Evolutionary conservation across 2,113 vertebrate genomes (phyloP).

Genomic region (Daphoenositta chrysoptera): DNA sequence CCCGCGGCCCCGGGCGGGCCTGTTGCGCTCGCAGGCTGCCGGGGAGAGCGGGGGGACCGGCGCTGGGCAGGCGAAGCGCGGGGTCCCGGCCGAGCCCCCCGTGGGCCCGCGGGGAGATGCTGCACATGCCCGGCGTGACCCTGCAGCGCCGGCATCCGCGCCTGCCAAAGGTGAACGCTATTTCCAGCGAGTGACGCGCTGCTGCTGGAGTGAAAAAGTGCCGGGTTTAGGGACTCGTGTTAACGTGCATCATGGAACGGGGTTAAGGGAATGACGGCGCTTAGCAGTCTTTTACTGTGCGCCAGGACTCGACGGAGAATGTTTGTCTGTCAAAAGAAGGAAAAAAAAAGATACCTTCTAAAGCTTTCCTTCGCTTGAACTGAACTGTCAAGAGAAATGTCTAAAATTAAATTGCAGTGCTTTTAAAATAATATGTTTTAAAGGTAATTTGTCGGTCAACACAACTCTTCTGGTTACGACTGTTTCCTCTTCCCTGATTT

Average conservation of each 20-base stretch:
- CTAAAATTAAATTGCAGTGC: background rate
- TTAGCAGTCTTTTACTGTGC: fast-evolving
- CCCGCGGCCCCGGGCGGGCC: background rate
- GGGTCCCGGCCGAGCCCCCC: background rate
- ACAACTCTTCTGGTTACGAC: background rate
- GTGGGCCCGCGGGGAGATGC: background rate
- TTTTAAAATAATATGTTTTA: background rate
- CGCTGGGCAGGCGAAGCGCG: background rate
- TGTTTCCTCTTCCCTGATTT: background rate
- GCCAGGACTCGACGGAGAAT: background rate
- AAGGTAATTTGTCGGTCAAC: background rate
- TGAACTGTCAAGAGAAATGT: background rate
- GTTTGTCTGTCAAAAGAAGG: background rate
- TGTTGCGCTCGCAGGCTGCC: background rate
- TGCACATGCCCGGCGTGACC: background rate
- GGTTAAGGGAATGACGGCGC: background rate
- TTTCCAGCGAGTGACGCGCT: background rate
- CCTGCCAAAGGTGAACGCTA: background rate
- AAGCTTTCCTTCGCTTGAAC: background rate
- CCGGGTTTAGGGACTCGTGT: background rate
- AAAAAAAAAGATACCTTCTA: too few species aligned
- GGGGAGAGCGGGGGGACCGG: background rate
- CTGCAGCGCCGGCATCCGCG: background rate
- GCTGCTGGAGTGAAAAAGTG: background rate
- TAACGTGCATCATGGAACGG: background rate